phyloP scores from a whole-genome alignment of 2,797 vertebrate species.

The Rhynchotus rufescens region DNA sequence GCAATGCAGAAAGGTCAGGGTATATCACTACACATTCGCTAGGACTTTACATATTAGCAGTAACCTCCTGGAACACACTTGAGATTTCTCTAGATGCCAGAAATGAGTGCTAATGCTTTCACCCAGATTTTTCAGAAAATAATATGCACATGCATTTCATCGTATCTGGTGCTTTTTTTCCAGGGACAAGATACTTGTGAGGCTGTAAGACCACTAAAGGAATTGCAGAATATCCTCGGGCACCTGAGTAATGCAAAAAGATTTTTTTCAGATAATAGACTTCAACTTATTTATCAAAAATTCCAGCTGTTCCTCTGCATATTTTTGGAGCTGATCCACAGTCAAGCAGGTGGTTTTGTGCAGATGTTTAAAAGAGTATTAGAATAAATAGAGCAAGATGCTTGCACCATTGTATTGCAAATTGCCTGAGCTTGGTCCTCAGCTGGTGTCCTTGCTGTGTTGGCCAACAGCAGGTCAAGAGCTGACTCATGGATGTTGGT shows the following conservation, averaged over 20 bases:
- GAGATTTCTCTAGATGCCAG: neutral
- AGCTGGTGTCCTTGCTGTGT: constrained; percentile 10
- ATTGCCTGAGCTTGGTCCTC: constrained; percentile 19
- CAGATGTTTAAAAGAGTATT: neutral
- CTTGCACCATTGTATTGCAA: constrained; percentile 12
- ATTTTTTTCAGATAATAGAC: neutral
- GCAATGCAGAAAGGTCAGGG: neutral
- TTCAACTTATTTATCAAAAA: neutral
- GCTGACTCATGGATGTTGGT: neutral
- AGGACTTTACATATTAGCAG: neutral
- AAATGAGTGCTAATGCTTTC: neutral
- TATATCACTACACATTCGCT: neutral
- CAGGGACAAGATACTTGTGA: neutral
- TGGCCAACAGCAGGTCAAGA: constrained; percentile 3
- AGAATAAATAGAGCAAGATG: constrained; percentile 20
- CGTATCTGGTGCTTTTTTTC: neutral
- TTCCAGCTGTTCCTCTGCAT: neutral
- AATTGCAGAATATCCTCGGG: neutral
- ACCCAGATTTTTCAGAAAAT: neutral
- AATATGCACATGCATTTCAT: neutral
- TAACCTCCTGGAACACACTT: neutral
- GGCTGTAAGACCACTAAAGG: neutral
- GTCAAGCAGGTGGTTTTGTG: neutral
- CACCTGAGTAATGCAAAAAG: neutral
- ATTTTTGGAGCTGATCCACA: neutral